phyloP scores from a whole-genome alignment of 2,797 vertebrate genomes.

The Onychomys leucogaster region DNA sequence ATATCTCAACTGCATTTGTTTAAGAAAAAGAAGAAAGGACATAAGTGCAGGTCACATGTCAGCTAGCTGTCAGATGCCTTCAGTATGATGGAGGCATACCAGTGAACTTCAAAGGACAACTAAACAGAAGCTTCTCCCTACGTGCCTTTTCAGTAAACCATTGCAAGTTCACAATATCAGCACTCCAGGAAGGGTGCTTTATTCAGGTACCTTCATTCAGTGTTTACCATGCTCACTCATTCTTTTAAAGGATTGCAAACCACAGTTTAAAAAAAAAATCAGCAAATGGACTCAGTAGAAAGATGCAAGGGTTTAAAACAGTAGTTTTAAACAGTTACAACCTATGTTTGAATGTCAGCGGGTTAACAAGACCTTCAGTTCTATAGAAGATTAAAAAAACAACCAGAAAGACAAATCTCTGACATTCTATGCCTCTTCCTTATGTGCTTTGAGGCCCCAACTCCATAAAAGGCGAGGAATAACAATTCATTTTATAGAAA shows the following conservation, averaged over 20 bases:
- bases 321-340: background rate
- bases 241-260: slow-evolving; percentile 50
- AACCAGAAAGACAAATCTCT: background rate
- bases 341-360: background rate
- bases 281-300: background rate
- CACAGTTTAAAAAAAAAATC: background rate
- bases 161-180: background rate
- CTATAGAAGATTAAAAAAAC: background rate
- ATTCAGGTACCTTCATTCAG: background rate
- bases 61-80: slow-evolving; percentile 64
- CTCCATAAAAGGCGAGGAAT: slow-evolving; percentile 52
- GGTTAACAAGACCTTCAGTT: background rate
- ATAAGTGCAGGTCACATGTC: slow-evolving; percentile 51
- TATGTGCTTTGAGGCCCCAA: background rate
- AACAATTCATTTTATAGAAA: background rate
- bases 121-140: slow-evolving; percentile 53
- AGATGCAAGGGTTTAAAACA: slow-evolving; percentile 1
- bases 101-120: slow-evolving; percentile 58
- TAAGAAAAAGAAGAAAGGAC: background rate
- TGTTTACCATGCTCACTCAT: background rate
- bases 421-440: background rate
- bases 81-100: slow-evolving; percentile 60
- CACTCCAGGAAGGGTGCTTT: background rate
- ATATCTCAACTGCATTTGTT: slow-evolving; percentile 22
- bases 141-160: background rate